Conservation (phyloP, 1,140 invertebrate genomes). For the Carcinoscorpius rotundicauda region DNA sequence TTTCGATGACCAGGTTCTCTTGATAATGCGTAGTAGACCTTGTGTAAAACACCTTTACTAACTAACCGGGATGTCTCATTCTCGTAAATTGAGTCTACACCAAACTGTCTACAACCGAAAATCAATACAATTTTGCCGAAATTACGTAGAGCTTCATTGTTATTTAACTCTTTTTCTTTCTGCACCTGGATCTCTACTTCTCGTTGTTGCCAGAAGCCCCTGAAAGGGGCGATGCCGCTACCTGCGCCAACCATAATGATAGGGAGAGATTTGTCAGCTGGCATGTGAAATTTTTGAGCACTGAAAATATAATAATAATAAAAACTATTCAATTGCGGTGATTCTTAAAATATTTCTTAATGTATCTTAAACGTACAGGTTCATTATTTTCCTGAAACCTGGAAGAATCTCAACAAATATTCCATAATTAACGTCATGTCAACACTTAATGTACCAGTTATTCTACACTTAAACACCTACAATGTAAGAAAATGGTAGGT, state of each 20-base stretch:
- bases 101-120: conserved; percentile 33
- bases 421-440: too few species aligned
- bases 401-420: too few species aligned
- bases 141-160: background rate
- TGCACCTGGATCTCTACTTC: background rate
- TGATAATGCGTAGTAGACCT: conserved; percentile 29
- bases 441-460: too few species aligned
- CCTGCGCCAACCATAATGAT: conserved; percentile 20
- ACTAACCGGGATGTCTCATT: conserved; percentile 27
- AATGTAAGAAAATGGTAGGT: too few species aligned
- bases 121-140: conserved; percentile 30
- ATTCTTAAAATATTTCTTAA: too few species aligned
- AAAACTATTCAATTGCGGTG: too few species aligned
- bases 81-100: conserved; percentile 32
- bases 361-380: too few species aligned
- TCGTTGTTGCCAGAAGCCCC: conserved; percentile 20
- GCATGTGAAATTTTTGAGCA: conserved; percentile 22
- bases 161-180: background rate
- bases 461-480: too few species aligned
- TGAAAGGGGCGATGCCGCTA: conserved; percentile 21
- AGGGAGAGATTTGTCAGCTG: conserved; percentile 8
- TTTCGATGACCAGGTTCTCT: conserved; percentile 28
- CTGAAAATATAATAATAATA: conserved; percentile 16
- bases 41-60: conserved; percentile 25
- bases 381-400: too few species aligned